Conservation (phyloP, 2,888 invertebrate genomes). For the Hydraecia micacea region DNA sequence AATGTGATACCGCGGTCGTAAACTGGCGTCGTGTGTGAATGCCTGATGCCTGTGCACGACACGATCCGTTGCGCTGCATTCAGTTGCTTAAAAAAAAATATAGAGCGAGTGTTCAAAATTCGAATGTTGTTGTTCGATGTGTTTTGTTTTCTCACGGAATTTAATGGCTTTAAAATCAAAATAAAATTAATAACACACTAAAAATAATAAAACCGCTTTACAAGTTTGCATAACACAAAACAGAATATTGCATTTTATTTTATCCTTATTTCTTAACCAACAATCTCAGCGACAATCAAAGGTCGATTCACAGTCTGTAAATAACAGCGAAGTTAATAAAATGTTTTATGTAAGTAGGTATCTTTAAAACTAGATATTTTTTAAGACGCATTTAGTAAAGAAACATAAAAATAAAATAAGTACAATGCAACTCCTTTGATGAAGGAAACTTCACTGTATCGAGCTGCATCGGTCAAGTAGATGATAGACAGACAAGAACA, state of each 20-base stretch:
- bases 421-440: not conserved
- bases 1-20: constrained; percentile 59
- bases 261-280: constrained; percentile 36
- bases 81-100: not conserved
- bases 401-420: not conserved
- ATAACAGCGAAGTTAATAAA: constrained; percentile 4
- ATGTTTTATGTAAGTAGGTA: not conserved
- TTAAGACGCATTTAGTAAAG: not conserved
- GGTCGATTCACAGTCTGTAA: constrained; percentile 38
- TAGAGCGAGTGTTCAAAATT: constrained; percentile 13
- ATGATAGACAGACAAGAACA: not conserved
- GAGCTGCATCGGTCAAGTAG: not conserved
- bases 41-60: constrained; percentile 23
- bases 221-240: constrained; percentile 8
- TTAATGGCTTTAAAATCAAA: constrained; percentile 3
- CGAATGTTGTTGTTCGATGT: constrained; percentile 12
- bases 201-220: constrained; percentile 30
- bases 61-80: not conserved
- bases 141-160: constrained; percentile 19
- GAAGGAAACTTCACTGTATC: not conserved
- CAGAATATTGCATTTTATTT: constrained; percentile 8
- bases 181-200: not conserved
- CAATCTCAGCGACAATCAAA: constrained; percentile 40
- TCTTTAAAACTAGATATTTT: not conserved
- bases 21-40: constrained; percentile 41